Evolutionary conservation across 2,797 vertebrate genomes (phyloP).

Genomic region (Sorex maritimensis): DNA sequence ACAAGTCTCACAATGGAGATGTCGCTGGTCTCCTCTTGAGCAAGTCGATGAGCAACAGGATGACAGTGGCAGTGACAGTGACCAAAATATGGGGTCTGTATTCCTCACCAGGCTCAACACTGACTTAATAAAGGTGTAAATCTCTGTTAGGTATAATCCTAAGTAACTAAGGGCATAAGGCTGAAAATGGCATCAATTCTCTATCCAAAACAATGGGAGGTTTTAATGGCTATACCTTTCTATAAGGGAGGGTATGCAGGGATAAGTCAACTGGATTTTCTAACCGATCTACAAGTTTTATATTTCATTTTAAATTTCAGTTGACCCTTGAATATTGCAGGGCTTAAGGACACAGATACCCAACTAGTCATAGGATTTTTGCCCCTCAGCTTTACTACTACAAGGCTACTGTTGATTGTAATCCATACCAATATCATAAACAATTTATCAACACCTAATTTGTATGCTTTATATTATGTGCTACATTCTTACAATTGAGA

Average conservation of each 20-base stretch:
- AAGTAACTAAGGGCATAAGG: not conserved
- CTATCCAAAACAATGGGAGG: not conserved
- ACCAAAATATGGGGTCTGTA: not conserved
- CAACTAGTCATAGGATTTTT: not conserved
- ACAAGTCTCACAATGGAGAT: no score
- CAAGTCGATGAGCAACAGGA: no score
- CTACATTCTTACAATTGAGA: not conserved
- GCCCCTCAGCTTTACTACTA: not conserved
- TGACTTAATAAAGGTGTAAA: not conserved
- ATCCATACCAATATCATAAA: not conserved
- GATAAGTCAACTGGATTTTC: not conserved
- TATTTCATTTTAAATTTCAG: constrained; percentile 26
- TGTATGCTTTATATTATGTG: not conserved
- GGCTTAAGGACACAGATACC: no score
- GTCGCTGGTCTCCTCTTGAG: no score
- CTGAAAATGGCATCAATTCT: not conserved
- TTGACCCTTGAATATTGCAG: not conserved
- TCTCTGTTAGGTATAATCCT: not conserved
- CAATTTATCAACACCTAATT: not conserved
- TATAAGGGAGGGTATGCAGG: not conserved
- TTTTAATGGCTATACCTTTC: not conserved
- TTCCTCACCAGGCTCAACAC: not conserved
- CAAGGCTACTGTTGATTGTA: not conserved
- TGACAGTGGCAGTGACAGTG: no score
- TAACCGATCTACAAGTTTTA: not conserved